Evolutionary conservation across 2,113 vertebrate genomes (phyloP).

Genomic region (Zosterops borbonicus): DNA sequence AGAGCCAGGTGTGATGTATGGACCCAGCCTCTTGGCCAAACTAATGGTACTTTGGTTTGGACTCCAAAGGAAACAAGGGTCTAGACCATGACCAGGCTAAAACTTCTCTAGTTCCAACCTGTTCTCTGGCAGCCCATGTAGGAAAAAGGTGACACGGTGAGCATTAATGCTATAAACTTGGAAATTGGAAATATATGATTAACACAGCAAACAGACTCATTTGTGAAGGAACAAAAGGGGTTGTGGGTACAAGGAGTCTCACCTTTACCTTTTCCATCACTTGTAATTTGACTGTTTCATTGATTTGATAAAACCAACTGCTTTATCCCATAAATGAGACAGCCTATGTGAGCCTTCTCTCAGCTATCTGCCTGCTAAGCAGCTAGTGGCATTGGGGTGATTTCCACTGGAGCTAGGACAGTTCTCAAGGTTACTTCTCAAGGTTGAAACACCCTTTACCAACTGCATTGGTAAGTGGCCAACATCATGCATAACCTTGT

Average conservation of each 20-base stretch:
- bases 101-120: neutral
- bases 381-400: neutral
- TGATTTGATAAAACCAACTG: neutral
- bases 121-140: neutral
- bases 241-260: neutral
- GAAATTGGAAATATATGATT: neutral
- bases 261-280: neutral
- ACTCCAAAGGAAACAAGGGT: neutral
- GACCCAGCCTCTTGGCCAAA: neutral
- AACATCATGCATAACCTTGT: accelerated
- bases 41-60: neutral
- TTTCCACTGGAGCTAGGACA: neutral
- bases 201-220: neutral
- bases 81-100: neutral
- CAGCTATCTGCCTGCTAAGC: neutral
- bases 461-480: neutral
- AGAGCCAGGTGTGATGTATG: neutral
- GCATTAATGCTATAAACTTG: neutral
- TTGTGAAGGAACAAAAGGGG: neutral
- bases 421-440: neutral
- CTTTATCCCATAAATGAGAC: neutral
- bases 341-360: neutral
- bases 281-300: neutral
- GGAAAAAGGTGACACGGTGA: neutral
- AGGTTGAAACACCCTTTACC: neutral